phyloP scores from a whole-genome alignment of 2,797 vertebrate species.

The Myotis daubentonii region DNA sequence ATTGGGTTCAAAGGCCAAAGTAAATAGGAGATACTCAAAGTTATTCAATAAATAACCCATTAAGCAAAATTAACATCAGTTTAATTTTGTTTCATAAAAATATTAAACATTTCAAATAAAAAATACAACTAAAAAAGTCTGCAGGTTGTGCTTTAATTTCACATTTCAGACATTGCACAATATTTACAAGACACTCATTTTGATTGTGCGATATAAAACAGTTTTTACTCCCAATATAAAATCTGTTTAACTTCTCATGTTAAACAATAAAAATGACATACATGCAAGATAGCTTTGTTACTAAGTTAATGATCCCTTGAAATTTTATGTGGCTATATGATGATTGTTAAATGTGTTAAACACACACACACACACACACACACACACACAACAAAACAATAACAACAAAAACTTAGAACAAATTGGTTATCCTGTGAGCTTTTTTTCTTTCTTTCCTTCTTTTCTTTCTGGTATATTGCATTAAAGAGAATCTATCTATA shows the following conservation, averaged over 20 bases:
- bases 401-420: background rate
- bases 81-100: slow-evolving; percentile 44
- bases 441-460: background rate
- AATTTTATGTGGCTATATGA: slow-evolving; percentile 27
- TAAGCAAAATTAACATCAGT: background rate
- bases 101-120: slow-evolving; percentile 50
- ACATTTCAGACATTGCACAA: slow-evolving; percentile 61
- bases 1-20: background rate
- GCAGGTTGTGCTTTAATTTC: slow-evolving; percentile 69
- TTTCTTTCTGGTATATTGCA: background rate
- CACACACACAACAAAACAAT: too few relatives aligned
- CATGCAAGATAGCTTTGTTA: slow-evolving; percentile 22
- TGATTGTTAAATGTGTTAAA: slow-evolving; percentile 49
- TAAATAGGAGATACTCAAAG: background rate
- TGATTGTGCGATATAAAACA: background rate
- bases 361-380: too few relatives aligned
- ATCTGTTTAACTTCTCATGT: slow-evolving; percentile 65
- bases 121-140: slow-evolving; percentile 12
- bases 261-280: slow-evolving; percentile 60
- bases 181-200: slow-evolving; percentile 72
- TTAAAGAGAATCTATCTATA: background rate
- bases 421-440: background rate
- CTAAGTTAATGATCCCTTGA: slow-evolving; percentile 52
- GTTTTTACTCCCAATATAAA: slow-evolving; percentile 56
- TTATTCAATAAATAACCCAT: background rate